phyloP scores from a whole-genome alignment of 2,797 vertebrate genomes.

The Siniperca obscura region DNA sequence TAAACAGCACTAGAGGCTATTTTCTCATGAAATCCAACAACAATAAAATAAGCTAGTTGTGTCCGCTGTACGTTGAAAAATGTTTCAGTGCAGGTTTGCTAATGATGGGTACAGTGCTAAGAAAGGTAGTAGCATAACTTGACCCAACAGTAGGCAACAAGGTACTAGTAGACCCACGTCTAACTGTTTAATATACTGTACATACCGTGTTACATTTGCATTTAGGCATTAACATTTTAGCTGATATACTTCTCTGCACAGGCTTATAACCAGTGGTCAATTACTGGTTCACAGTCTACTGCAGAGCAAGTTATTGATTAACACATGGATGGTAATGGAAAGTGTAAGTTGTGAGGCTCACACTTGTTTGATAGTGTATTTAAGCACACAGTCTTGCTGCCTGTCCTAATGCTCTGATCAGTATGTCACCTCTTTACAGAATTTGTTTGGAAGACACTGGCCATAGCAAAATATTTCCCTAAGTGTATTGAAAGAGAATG shows the following conservation, averaged over 20 bases:
- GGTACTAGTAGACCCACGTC: too few relatives aligned
- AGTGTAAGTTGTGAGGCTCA: not conserved
- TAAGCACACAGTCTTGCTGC: not conserved
- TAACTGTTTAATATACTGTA: not conserved
- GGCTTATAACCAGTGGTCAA: not conserved
- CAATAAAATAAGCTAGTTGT: not conserved
- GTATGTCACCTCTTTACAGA: not conserved
- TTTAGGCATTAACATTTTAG: not conserved
- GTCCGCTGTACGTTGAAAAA: not conserved
- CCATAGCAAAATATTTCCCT: constrained; percentile 12
- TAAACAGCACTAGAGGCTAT: too few relatives aligned
- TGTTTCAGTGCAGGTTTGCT: not conserved
- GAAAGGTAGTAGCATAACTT: not conserved
- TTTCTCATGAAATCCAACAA: too few relatives aligned
- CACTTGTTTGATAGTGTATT: not conserved
- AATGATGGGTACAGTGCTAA: not conserved
- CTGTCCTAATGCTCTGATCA: not conserved
- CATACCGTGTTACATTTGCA: not conserved
- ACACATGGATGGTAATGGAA: not conserved
- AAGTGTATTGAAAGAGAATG: not conserved
- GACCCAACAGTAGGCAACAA: not conserved
- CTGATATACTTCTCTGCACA: not conserved
- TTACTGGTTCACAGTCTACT: not conserved
- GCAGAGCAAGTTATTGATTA: constrained; percentile 26
- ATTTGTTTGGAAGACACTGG: not conserved